Base-by-base conservation (phyloP, 2,888 invertebrate species). In the Stramonita haemastoma region DNA sequence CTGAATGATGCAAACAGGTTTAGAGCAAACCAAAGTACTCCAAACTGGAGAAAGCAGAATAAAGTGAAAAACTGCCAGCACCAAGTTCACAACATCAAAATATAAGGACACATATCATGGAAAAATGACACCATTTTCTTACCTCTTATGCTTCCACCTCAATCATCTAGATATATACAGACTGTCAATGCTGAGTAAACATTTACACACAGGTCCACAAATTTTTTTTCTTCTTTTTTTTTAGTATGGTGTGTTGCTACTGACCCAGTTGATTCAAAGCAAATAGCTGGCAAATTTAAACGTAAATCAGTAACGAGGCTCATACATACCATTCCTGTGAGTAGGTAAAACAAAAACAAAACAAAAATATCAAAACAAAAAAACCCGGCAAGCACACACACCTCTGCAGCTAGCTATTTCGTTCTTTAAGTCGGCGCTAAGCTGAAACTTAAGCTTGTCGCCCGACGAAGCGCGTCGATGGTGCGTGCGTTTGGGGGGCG, bases 381-480 rank as follows among this genome's bases (percentile, higher is more conserved):
- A 26, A 81, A 66, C 70, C 86, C 34, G 36, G 87, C 85, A 85
- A 56, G 29, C 79, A 73, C 86, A 77, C 91, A 90, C 90, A 92
- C 92, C 92, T 92, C 91, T 89, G 66, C 87, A 89, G 34, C 86
- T 91, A 36, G 93, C 93, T 29, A 95, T 93, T 90, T 95, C 95
- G 84, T 92, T 93, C 91, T 93, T 94, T 91, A 95, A 93, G 60
- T 95, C 95, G 17, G 93, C 92, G 90, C 94, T 95, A 86, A 95
- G 92, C 91, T 94, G 93, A 86, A 94, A 90, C 91, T 94, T 94
- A 86, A 93, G 90, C 91, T 95, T 95, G 92, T 95, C 95, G 36
- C 94, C 95, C 0, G 95, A 95, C 22, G 95, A 95, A 26, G 93
- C 94, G 13, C 95, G 90, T n/a, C 95, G 92, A 90, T 95, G 95